Percentiles rank a stretch among this genome's conserved stretches.
phyloP scores from a whole-genome alignment of 2,113 vertebrate genomes.

The Muntiacus reevesi region DNA sequence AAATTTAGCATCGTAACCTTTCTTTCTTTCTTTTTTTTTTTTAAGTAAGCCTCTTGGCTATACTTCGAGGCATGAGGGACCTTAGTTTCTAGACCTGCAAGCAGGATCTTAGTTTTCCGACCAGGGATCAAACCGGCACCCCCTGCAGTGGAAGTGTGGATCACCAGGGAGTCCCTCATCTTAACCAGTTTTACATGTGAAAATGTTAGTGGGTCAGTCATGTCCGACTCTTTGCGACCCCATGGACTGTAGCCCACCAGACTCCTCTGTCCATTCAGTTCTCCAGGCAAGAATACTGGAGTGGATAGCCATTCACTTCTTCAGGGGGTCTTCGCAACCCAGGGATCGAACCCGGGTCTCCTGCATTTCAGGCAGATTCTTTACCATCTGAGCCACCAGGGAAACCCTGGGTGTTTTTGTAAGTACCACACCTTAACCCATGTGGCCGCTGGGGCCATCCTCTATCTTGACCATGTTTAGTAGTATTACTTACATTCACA shows the following conservation, averaged over 20 bases:
- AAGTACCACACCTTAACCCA: neutral
- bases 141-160: neutral
- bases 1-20: neutral
- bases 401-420: neutral
- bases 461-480: neutral
- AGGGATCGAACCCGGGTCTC: neutral
- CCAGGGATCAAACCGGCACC: neutral
- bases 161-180: neutral
- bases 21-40: no score
- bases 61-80: neutral
- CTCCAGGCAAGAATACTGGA: neutral
- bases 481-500: no score
- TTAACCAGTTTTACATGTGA: neutral
- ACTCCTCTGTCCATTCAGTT: neutral
- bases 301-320: neutral
- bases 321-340: neutral
- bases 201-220: neutral
- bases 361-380: neutral
- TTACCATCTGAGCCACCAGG: neutral
- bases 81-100: neutral
- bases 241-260: neutral
- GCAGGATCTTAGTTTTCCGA: neutral
- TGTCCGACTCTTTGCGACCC: neutral
- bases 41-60: neutral
- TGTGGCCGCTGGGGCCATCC: neutral